Base-by-base conservation (phyloP, 2,113 vertebrate genomes). In the Catharus minimus region DNA sequence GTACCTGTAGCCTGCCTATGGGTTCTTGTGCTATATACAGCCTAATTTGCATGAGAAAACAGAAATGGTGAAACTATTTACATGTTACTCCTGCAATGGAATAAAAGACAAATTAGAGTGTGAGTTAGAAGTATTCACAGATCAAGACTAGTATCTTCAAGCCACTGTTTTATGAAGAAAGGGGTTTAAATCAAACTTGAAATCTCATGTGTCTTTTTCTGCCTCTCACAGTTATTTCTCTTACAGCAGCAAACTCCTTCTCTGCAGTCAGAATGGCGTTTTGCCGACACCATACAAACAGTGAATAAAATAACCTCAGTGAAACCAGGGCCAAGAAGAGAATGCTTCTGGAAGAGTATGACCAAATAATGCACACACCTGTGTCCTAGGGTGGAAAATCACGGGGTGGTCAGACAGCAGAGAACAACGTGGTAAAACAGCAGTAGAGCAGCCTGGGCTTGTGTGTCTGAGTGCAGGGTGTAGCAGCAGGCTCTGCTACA, bases 381-480 rank as follows among this genome's bases (percentile, higher is more conserved):
- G 4, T 3, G 2, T 9, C 7, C 11, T 26, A 2, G 0, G 5
- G 6, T 6, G 23, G 17, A 52, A 57, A 64, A 64, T 10, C 0
- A 2, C 0, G 1, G 5, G 12, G 5, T 72, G 28, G n/a, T 46
- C 53, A 90, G 33, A 38, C 44, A 56, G 30, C 8, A 38, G 30
- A 33, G 0, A 32, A 36, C 1, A 55, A 14, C 39, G 5, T 26
- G 44, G 20, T 16, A 60, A 64, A 88, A 22, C 5, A 55, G 21
- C 4, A 41, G 22, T 9, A 7, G 6, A 32, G 20, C 13, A 76
- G 7, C 9, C 12, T 14, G 15, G 24, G 38, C 5, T 9, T 6
- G 6, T 2, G 5, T 22, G 43, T 8, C 38, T 36, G 20, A 15
- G 28, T 4, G n/a, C n/a, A 30, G 43, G 12, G 28, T 10, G 36